Evolutionary conservation across 2,888 invertebrate genomes (phyloP), one percentile per base, ranked within the genome.

Genomic region (Plagodis pulveraria): DNA sequence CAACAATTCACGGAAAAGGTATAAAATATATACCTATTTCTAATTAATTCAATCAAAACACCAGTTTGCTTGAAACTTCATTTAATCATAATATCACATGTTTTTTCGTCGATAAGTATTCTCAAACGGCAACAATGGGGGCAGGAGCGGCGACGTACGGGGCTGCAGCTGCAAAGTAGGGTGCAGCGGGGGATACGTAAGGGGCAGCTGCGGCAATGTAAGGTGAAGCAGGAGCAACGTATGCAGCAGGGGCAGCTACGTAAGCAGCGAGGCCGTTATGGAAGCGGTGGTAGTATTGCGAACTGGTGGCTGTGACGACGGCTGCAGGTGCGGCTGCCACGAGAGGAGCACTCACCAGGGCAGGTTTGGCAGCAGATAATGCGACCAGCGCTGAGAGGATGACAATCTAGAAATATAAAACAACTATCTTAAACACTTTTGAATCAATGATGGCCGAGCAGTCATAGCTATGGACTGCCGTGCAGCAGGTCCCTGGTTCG

Each of bases 261-360:
- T 89, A 92, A 0, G 83, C 87, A 46, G 87, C 92, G 0, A 90
- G 64, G 0, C 89, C 87, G 69, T 95, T 95, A 87, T 94, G 94
- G 78, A 94, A 94, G 68, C 95, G 93, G 56, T 95, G 94, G 80
- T 95, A 91, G 71, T 95, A 95, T 79, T 96, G 95, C 32, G 95
- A 95, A 83, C 95, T 95, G 73, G 93, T 93, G 5, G 95, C 94
- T 0, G 96, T 95, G 58, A 94, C 94, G 9, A 94, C 84, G 0
- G 94, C 91, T 0, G 90, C 88, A 0, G 91, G 89, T 0, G 87
- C 82, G 2, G 83, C 87, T 2, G 87, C 92, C 0, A 89, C 74
- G 7, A 86, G 52, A 0, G 86, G 86, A 5, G 85, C 84, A 62
- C 84, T 83, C 9, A 87, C 71, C 6, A 88, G 64, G 4, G 78